Evolutionary conservation across 2,113 vertebrate species (phyloP).

Genomic region (Paraplagusia blochii): DNA sequence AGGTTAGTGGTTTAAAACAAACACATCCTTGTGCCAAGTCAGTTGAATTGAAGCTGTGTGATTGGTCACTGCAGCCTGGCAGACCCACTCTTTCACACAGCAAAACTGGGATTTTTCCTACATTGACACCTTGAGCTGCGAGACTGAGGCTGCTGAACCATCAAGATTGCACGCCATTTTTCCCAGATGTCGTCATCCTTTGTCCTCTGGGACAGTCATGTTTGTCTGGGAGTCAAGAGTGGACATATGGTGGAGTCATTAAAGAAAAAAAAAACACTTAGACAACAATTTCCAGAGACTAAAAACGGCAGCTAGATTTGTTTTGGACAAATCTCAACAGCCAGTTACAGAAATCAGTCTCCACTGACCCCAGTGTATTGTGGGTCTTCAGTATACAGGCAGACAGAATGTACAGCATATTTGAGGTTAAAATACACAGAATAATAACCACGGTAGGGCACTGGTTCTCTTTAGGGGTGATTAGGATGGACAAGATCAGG

Average conservation of each 20-base stretch:
- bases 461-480: too few species aligned
- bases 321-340: too few species aligned
- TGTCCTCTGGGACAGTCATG: slow-evolving; percentile 10
- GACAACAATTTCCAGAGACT: not conserved
- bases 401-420: too few species aligned
- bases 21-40: slow-evolving; percentile 66
- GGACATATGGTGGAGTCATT: slow-evolving; percentile 1
- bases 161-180: slow-evolving; percentile 33
- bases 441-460: too few species aligned
- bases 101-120: slow-evolving; percentile 24
- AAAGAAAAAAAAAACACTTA: not conserved
- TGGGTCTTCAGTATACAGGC: too few species aligned
- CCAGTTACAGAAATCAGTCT: too few species aligned
- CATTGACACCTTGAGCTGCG: slow-evolving; percentile 53
- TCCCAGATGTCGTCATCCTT: slow-evolving; percentile 51
- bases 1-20: slow-evolving; percentile 71
- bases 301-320: too few species aligned
- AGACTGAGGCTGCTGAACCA: slow-evolving; percentile 43
- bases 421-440: too few species aligned
- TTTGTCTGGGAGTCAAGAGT: slow-evolving; percentile 1
- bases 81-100: slow-evolving; percentile 29
- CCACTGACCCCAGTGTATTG: too few species aligned
- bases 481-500: too few species aligned
- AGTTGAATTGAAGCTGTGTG: slow-evolving; percentile 57
- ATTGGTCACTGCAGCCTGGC: slow-evolving; percentile 58